Percentiles rank a stretch among this genome's conserved stretches.
Evolutionary conservation across 2,888 invertebrate genomes (phyloP).

Genomic region (Microdon myrmicae): DNA sequence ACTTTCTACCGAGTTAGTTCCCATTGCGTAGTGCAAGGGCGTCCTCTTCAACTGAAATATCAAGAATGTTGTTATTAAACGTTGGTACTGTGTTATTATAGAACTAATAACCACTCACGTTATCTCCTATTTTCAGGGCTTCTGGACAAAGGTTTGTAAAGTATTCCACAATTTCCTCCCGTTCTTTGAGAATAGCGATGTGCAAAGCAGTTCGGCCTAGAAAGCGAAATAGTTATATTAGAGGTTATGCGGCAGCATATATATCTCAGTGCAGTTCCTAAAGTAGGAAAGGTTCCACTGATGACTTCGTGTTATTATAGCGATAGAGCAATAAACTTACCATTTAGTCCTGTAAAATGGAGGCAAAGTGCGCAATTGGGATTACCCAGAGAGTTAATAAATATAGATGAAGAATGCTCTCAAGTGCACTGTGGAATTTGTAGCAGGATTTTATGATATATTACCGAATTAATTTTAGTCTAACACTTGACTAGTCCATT

Average conservation of each 20-base stretch:
- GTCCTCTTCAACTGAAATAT: slow-evolving; percentile 81
- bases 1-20: slow-evolving; percentile 83
- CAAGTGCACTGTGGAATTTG: no score
- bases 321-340: no score
- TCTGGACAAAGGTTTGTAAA: slow-evolving; percentile 79
- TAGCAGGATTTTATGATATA: no score
- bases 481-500: no score
- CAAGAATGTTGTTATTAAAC: not conserved
- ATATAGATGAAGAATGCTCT: no score
- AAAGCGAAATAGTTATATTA: slow-evolving; percentile 1
- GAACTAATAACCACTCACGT: slow-evolving; percentile 72
- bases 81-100: not conserved
- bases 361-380: no score
- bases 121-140: slow-evolving; percentile 81
- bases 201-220: slow-evolving; percentile 84
- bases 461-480: no score
- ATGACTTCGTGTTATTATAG: no score
- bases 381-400: no score
- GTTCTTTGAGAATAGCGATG: slow-evolving; percentile 85
- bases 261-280: not conserved
- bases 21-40: slow-evolving; percentile 91
- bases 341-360: no score
- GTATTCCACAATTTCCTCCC: slow-evolving; percentile 82
- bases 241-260: not conserved
- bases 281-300: no score